Evolutionary conservation across 1,140 invertebrate species (phyloP).

Genomic region (Drosophila malerkotliana): DNA sequence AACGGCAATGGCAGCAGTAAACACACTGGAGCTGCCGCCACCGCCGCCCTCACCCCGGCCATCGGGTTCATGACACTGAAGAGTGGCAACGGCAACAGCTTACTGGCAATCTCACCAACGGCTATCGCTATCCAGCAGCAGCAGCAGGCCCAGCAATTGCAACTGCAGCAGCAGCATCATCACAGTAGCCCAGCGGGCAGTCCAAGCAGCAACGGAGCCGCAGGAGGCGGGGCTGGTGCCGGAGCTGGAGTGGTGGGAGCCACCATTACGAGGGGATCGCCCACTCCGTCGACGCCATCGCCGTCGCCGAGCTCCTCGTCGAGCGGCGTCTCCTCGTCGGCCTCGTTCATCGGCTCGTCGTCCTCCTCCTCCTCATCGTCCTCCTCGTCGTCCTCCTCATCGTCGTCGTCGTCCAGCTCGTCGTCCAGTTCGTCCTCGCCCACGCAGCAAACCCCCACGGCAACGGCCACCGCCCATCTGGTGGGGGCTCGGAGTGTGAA

Average conservation of each 20-base stretch:
- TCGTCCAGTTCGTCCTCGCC: constrained; percentile 62
- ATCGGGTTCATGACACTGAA: constrained; percentile 54
- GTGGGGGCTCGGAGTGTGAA: constrained; percentile 59
- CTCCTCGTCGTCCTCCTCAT: constrained; percentile 51
- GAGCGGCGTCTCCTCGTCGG: constrained; percentile 76
- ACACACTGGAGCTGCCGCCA: constrained; percentile 10
- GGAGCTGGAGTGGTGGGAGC: constrained; percentile 3
- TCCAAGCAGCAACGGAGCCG: constrained; percentile 40
- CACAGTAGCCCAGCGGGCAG: constrained; percentile 58
- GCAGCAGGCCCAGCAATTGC: constrained; percentile 25
- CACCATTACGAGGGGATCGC: constrained; percentile 70
- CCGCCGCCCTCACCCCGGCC: constrained; percentile 34
- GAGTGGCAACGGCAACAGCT: constrained; percentile 30
- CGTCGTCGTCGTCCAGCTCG: constrained; percentile 51
- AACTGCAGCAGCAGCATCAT: constrained; percentile 14
- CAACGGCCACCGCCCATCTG: constrained; percentile 47
- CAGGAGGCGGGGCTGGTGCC: not conserved
- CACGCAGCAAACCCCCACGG: constrained; percentile 22
- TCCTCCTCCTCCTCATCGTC: constrained; percentile 57
- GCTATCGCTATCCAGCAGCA: constrained; percentile 32
- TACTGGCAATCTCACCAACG: constrained; percentile 41
- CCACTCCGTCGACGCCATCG: constrained; percentile 79
- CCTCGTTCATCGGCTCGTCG: constrained; percentile 62
- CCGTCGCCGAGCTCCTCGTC: constrained; percentile 79
- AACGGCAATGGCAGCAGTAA: constrained; percentile 15